Conservation (phyloP, 2,797 vertebrate genomes). For the Enteromius unitaeniatus region DNA sequence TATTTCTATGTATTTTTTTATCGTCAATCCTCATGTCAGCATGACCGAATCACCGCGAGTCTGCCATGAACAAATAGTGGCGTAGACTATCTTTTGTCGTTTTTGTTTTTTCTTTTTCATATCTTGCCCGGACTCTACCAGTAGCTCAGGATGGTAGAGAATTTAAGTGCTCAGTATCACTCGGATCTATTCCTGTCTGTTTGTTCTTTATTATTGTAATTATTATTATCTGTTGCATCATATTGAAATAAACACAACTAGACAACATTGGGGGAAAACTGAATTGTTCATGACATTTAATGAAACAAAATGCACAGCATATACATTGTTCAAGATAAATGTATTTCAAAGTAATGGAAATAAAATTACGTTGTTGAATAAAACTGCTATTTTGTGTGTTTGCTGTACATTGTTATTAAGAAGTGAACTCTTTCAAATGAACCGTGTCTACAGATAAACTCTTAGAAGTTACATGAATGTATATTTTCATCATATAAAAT, state of each 20-base stretch:
- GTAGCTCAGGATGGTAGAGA: conserved; percentile 74
- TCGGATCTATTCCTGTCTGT: conserved; percentile 90
- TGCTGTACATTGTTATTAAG: not conserved
- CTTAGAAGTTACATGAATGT: not conserved
- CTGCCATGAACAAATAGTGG: conserved; percentile 65
- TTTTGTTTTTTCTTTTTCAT: conserved; percentile 66
- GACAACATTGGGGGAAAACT: conserved; percentile 63
- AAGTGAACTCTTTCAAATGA: not conserved
- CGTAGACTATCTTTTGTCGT: conserved; percentile 49
- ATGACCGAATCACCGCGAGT: conserved; percentile 73
- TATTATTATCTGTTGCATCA: conserved; percentile 47
- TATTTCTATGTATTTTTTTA: conserved; percentile 63
- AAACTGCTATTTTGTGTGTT: conserved; percentile 56
- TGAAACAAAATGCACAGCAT: conserved; percentile 79
- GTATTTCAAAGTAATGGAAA: conserved; percentile 81
- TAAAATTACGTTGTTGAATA: conserved; percentile 78
- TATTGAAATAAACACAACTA: conserved; percentile 68
- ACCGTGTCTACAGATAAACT: not conserved
- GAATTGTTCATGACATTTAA: conserved; percentile 74
- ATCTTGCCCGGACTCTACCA: conserved; percentile 67
- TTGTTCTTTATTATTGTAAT: conserved; percentile 83
- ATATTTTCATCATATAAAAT: conserved; percentile 11
- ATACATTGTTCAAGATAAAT: conserved; percentile 81
- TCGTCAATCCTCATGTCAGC: conserved; percentile 62
- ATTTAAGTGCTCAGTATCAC: conserved; percentile 83